phyloP scores from a whole-genome alignment of 2,113 vertebrate genomes.

The Perca schrenkii region DNA sequence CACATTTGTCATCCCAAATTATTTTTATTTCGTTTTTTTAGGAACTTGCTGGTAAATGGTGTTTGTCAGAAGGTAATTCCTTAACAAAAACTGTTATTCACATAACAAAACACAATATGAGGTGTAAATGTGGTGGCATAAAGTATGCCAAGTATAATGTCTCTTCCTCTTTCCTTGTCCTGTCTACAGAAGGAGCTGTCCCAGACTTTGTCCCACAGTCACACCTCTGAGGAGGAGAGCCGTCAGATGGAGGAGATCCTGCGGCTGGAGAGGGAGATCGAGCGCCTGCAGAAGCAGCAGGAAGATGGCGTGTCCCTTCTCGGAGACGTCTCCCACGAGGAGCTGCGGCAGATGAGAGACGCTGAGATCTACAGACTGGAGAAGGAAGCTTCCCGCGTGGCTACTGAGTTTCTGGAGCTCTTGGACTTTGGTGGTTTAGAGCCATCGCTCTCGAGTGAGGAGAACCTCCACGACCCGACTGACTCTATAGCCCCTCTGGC shows the following conservation, averaged over 20 bases:
- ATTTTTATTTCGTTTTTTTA: conserved; percentile 46
- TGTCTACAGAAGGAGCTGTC: conserved; percentile 65
- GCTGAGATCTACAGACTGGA: conserved; percentile 91
- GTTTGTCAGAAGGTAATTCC: conserved; percentile 76
- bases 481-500: conserved; percentile 87
- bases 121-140: neutral
- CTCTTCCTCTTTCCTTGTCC: neutral
- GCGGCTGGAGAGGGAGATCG: conserved; percentile 91
- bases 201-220: conserved; percentile 58
- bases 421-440: conserved; percentile 91
- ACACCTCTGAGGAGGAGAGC: conserved; percentile 88
- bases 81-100: neutral
- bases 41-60: conserved; percentile 70
- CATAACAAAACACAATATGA: neutral
- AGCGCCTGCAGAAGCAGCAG: conserved; percentile 90
- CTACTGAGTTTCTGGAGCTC: conserved; percentile 91
- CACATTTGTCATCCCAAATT: neutral
- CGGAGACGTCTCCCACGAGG: conserved; percentile 85
- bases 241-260: conserved; percentile 94
- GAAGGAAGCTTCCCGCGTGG: conserved; percentile 91
- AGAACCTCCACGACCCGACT: conserved; percentile 87
- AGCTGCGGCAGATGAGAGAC: conserved; percentile 87
- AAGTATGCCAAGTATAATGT: neutral
- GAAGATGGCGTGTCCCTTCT: conserved; percentile 89
- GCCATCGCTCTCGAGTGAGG: conserved; percentile 86